phyloP scores from a whole-genome alignment of 2,797 vertebrate species.

The Philypnodon macrostomus region DNA sequence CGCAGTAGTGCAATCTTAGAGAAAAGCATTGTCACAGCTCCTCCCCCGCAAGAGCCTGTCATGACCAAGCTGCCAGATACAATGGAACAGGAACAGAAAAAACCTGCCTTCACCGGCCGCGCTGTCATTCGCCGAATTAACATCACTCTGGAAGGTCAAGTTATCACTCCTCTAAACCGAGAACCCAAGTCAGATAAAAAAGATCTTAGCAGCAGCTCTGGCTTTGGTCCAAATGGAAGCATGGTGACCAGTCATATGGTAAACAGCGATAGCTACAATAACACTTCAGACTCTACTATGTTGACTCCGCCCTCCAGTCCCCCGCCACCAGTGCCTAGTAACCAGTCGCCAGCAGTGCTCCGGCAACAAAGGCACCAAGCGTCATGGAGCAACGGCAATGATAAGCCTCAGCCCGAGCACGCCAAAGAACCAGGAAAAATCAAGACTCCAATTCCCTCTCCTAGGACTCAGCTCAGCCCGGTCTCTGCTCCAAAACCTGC shows the following conservation, averaged over 20 bases:
- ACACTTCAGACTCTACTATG: slow-evolving; percentile 90
- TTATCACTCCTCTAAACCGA: slow-evolving; percentile 81
- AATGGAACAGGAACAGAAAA: slow-evolving; percentile 77
- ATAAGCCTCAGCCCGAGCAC: slow-evolving; percentile 50
- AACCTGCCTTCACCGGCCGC: slow-evolving; percentile 72
- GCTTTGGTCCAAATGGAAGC: slow-evolving; percentile 88
- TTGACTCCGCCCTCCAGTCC: slow-evolving; percentile 96
- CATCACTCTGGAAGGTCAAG: slow-evolving; percentile 82
- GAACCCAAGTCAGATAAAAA: slow-evolving; percentile 81
- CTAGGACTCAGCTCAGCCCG: slow-evolving; percentile 57
- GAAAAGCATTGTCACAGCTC: slow-evolving; percentile 57
- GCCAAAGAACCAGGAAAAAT: slow-evolving; percentile 40
- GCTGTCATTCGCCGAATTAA: slow-evolving; percentile 81
- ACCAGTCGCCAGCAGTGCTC: slow-evolving; percentile 90
- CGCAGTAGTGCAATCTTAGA: slow-evolving; percentile 80
- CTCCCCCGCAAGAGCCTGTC: slow-evolving; percentile 57
- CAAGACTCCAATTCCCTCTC: slow-evolving; percentile 56
- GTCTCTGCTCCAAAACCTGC: slow-evolving; percentile 52
- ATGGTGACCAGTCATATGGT: slow-evolving; percentile 81
- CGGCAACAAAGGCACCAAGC: slow-evolving; percentile 77
- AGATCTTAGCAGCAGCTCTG: slow-evolving; percentile 90
- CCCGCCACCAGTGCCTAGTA: slow-evolving; percentile 87
- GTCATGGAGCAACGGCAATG: slow-evolving; percentile 76
- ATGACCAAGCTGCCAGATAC: slow-evolving; percentile 63
- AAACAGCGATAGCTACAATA: slow-evolving; percentile 86